Conservation (phyloP, 2,888 invertebrate genomes). For the Clepsis dumicolana region DNA sequence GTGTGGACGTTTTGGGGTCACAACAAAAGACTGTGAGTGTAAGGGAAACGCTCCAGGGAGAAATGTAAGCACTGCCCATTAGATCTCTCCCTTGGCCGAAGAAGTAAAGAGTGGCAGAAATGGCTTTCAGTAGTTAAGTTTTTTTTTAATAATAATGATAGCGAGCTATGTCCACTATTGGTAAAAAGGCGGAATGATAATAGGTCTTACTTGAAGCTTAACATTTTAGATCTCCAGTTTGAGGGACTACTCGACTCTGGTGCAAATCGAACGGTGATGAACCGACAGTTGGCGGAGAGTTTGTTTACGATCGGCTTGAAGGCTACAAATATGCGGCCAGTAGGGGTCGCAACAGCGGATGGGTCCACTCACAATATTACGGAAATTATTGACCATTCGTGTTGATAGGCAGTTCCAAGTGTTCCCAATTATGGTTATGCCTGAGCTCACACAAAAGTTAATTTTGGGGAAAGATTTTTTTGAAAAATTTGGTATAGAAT, state of each 20-base stretch:
- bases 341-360: slow-evolving; percentile 33
- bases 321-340: not conserved
- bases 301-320: slow-evolving; percentile 15
- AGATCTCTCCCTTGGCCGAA: not conserved
- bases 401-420: slow-evolving; percentile 29
- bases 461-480: slow-evolving; percentile 39
- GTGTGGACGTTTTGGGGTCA: slow-evolving; percentile 42
- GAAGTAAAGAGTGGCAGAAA: slow-evolving; percentile 39
- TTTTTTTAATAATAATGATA: too few species aligned
- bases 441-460: slow-evolving; percentile 22
- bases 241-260: slow-evolving; percentile 38
- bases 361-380: slow-evolving; percentile 23
- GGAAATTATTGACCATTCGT: slow-evolving; percentile 11
- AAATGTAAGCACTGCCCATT: slow-evolving; percentile 26
- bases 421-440: slow-evolving; percentile 27
- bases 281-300: slow-evolving; percentile 16
- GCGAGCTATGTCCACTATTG: not conserved
- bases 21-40: slow-evolving; percentile 43
- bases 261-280: slow-evolving; percentile 30
- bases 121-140: not conserved
- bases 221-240: slow-evolving; percentile 13
- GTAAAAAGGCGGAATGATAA: slow-evolving; percentile 31
- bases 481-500: slow-evolving; percentile 28
- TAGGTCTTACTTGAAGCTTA: slow-evolving; percentile 19
- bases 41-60: slow-evolving; percentile 43